Conservation (phyloP, 2,797 vertebrate species). For the Cercopithecus petaurista region DNA sequence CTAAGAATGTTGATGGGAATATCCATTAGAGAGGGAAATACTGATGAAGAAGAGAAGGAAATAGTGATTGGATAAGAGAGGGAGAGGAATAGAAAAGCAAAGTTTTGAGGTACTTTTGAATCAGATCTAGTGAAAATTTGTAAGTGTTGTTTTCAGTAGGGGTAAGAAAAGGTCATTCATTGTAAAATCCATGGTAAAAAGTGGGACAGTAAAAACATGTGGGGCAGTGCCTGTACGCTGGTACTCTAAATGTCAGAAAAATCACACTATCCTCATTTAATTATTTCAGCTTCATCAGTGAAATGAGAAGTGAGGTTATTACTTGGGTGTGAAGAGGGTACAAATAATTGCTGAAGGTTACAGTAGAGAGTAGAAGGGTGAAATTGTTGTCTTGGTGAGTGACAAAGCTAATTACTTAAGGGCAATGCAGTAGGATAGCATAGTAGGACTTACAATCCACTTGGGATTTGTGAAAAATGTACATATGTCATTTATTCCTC, state of each 20-base stretch:
- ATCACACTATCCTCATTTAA: not conserved
- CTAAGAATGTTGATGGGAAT: not conserved
- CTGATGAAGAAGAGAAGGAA: not conserved
- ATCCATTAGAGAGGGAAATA: not conserved
- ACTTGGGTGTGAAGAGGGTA: not conserved
- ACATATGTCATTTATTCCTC: not conserved
- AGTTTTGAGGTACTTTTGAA: not conserved
- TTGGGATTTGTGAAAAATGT: not conserved
- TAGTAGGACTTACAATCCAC: too few relatives aligned
- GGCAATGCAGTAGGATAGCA: not conserved
- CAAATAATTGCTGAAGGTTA: not conserved
- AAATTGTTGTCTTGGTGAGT: not conserved
- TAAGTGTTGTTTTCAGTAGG: rapidly evolving
- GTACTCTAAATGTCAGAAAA: not conserved
- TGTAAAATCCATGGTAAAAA: not conserved
- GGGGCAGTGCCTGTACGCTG: rapidly evolving
- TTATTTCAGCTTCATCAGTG: not conserved
- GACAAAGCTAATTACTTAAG: not conserved
- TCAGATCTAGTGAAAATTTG: not conserved
- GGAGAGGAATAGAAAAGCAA: not conserved
- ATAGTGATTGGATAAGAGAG: not conserved
- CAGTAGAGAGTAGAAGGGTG: not conserved
- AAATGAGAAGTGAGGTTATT: not conserved
- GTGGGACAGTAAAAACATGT: not conserved
- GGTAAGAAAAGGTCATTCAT: not conserved